Conservation (phyloP, 2,888 invertebrate genomes). For the Axea sp. region DNA sequence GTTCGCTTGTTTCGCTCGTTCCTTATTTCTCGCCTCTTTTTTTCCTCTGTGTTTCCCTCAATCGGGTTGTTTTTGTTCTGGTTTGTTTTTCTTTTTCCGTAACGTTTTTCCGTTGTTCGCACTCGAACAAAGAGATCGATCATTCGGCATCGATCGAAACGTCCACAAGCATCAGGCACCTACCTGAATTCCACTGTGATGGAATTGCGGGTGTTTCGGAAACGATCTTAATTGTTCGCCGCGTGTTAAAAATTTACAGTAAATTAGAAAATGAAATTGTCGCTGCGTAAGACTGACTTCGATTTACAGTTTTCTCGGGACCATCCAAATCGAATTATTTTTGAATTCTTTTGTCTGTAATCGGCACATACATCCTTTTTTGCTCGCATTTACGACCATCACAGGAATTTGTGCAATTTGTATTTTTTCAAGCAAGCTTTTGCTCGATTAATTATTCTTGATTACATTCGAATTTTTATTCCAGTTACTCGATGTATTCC, state of each 20-base stretch:
- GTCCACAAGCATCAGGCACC: conserved; percentile 13
- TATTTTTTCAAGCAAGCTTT: too few species aligned
- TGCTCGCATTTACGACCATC: too few species aligned
- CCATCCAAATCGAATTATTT: too few species aligned
- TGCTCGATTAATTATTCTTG: too few species aligned
- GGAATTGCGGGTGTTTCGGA: conserved; percentile 1
- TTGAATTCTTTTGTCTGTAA: too few species aligned
- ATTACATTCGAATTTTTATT: not conserved
- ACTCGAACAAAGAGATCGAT: conserved; percentile 18
- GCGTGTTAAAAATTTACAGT: too few species aligned
- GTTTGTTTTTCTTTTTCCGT: not conserved
- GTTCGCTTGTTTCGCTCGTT: conserved; percentile 28
- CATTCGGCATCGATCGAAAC: not conserved
- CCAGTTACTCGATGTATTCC: not conserved
- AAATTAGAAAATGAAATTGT: not conserved
- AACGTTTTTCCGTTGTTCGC: conserved; percentile 10
- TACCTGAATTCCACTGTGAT: conserved; percentile 1
- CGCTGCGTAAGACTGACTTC: too few species aligned
- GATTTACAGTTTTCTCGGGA: too few species aligned
- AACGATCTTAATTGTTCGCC: too few species aligned
- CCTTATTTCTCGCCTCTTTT: not conserved
- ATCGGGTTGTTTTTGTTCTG: too few species aligned
- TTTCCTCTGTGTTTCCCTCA: conserved; percentile 1
- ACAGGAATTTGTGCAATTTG: too few species aligned
- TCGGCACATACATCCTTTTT: too few species aligned